Evolutionary conservation across 2,888 invertebrate genomes (phyloP).

Genomic region (Philereme vetulata): DNA sequence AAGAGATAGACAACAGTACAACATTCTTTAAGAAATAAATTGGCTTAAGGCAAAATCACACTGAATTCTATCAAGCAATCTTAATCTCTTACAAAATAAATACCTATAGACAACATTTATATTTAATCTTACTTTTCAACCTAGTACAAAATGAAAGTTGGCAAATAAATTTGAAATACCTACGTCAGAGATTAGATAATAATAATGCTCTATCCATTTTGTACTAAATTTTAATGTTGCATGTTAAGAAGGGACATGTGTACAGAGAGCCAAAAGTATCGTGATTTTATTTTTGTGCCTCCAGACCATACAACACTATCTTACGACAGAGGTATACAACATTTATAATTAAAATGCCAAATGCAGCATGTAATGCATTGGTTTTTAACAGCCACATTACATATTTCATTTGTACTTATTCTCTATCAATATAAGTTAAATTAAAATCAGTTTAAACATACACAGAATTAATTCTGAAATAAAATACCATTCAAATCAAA

Average conservation of each 20-base stretch:
- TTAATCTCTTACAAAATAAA: conserved; percentile 19
- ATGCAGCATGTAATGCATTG: conserved; percentile 19
- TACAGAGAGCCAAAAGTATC: conserved; percentile 2
- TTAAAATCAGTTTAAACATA: conserved; percentile 11
- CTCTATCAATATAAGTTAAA: conserved; percentile 13
- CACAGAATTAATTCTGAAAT: background rate
- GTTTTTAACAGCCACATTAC: conserved; percentile 9
- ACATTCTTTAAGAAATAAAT: conserved; percentile 43
- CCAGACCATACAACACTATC: conserved; percentile 6
- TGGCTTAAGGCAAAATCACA: conserved; percentile 33
- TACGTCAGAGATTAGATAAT: background rate
- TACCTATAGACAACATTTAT: conserved; percentile 1
- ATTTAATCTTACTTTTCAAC: conserved; percentile 4
- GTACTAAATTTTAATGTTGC: conserved; percentile 7
- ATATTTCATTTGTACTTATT: conserved; percentile 22
- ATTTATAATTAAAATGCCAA: conserved; percentile 14
- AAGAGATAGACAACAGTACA: conserved; percentile 39
- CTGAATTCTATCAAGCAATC: conserved; percentile 28
- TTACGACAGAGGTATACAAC: conserved; percentile 12
- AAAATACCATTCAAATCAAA: conserved; percentile 20
- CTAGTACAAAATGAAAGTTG: conserved; percentile 9
- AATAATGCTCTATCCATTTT: conserved; percentile 6
- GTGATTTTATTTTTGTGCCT: background rate
- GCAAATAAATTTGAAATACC: conserved; percentile 5
- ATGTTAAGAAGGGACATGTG: background rate